Percentiles rank a stretch among this genome's conserved stretches.
Evolutionary conservation across 2,888 invertebrate genomes (phyloP).

Genomic region (Heliconius ismenius): DNA sequence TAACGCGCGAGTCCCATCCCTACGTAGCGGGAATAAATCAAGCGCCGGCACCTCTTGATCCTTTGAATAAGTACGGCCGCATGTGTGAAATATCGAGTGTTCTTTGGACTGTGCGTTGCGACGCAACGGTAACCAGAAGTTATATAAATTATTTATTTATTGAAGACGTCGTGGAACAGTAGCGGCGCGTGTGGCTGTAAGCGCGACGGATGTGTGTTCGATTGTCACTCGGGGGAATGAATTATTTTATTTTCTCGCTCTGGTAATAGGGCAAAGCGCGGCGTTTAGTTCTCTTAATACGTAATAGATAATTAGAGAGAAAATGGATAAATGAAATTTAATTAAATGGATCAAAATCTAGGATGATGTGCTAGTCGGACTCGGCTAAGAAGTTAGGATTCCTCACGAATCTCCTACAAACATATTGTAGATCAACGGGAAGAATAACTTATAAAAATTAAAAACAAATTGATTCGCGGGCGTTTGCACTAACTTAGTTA

Average conservation of each 20-base stretch:
- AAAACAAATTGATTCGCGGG: too few relatives aligned
- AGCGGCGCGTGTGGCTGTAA: not conserved
- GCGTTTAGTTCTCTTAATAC: too few relatives aligned
- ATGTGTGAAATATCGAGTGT: slow-evolving; percentile 77
- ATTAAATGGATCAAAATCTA: too few relatives aligned
- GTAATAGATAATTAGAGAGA: not conserved
- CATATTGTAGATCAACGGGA: too few relatives aligned
- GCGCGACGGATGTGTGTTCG: not conserved
- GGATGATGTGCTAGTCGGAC: too few relatives aligned
- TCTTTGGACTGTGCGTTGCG: slow-evolving; percentile 31
- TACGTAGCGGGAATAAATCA: slow-evolving; percentile 72
- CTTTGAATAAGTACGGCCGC: slow-evolving; percentile 76
- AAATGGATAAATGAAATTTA: not conserved
- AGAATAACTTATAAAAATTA: too few relatives aligned
- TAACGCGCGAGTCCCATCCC: slow-evolving; percentile 40
- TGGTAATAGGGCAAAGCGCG: too few relatives aligned
- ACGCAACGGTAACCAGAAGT: not conserved
- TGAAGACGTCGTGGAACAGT: not conserved
- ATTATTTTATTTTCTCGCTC: too few relatives aligned
- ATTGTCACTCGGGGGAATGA: too few relatives aligned
- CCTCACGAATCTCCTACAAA: too few relatives aligned
- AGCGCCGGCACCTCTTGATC: slow-evolving; percentile 71
- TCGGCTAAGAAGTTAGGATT: too few relatives aligned
- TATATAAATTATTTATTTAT: not conserved
- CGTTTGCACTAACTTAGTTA: too few relatives aligned